These are phyloP conservation scores for Metacarcinus magister DNA, from an alignment of 2,888 invertebrate species.

Conservation along the genomic window DNA sequence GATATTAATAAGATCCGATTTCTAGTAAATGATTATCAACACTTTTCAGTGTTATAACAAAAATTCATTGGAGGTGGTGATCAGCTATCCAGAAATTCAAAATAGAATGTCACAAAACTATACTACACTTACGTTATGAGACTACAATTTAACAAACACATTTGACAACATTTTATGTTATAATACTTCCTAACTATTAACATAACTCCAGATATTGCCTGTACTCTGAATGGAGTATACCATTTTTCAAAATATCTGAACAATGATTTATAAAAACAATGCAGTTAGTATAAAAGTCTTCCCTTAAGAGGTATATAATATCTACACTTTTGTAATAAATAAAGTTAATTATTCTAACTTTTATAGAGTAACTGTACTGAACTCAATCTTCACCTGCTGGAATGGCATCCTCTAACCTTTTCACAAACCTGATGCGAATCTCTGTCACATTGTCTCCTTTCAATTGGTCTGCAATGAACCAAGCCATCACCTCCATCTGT, in stretches of 20 bases:
- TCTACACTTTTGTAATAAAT: background rate
- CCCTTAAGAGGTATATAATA: background rate
- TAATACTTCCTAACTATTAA: background rate
- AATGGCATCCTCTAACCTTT: slow-evolving; percentile 97
- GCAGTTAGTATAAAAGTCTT: background rate
- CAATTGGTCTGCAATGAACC: slow-evolving; percentile 97
- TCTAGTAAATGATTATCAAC: background rate
- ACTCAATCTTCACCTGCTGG: slow-evolving; percentile 98
- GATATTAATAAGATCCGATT: background rate
- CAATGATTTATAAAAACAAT: background rate
- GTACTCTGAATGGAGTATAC: background rate
- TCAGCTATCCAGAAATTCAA: too few species aligned
- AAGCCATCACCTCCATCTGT: slow-evolving; percentile 96
- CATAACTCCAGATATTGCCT: background rate
- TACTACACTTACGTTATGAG: background rate
- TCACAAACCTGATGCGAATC: slow-evolving; percentile 96
- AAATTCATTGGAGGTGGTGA: too few species aligned
- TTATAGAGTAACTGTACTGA: background rate
- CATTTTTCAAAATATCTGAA: background rate
- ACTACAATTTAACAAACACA: background rate
- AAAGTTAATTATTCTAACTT: background rate
- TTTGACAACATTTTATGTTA: background rate
- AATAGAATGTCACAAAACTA: background rate
- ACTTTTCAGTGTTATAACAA: background rate
- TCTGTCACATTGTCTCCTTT: slow-evolving; percentile 98